phyloP scores from a whole-genome alignment of 1,140 invertebrate species.

The Akabosia matsudoensis region DNA sequence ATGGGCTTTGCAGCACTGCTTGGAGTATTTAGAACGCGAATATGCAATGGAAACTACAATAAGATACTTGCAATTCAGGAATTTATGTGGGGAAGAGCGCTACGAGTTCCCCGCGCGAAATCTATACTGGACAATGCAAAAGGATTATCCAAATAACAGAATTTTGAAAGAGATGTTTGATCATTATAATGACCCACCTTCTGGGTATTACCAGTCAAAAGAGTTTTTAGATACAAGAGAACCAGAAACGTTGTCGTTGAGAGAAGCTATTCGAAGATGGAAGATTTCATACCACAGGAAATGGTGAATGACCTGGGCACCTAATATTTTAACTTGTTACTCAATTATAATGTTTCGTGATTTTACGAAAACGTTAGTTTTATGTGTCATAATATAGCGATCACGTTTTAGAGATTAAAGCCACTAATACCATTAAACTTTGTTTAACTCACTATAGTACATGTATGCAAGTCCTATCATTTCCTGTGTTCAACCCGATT shows the following conservation, averaged over 20 bases:
- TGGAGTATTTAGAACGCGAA: neutral
- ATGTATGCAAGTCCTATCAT: too few relatives aligned
- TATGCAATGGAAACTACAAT: neutral
- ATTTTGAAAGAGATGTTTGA: conserved; percentile 12
- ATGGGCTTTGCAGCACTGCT: neutral
- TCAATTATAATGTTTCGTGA: too few relatives aligned
- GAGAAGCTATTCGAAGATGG: neutral
- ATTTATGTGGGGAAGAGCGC: neutral
- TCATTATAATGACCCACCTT: neutral
- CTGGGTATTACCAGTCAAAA: neutral
- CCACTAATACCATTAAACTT: too few relatives aligned
- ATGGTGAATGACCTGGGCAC: neutral
- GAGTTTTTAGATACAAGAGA: neutral
- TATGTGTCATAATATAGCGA: too few relatives aligned
- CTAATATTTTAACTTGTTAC: too few relatives aligned
- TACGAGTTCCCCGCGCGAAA: conserved; percentile 4
- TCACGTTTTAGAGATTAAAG: too few relatives aligned
- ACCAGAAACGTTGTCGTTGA: neutral
- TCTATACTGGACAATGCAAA: conserved; percentile 6
- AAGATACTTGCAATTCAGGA: conserved; percentile 1
- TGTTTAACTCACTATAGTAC: too few relatives aligned
- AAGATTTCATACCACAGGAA: neutral
- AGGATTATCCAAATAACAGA: conserved; percentile 3
- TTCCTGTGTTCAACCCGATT: too few relatives aligned
- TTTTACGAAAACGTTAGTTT: too few relatives aligned